Conservation (phyloP, 2,888 invertebrate genomes). For the Seira sanloemensis region DNA sequence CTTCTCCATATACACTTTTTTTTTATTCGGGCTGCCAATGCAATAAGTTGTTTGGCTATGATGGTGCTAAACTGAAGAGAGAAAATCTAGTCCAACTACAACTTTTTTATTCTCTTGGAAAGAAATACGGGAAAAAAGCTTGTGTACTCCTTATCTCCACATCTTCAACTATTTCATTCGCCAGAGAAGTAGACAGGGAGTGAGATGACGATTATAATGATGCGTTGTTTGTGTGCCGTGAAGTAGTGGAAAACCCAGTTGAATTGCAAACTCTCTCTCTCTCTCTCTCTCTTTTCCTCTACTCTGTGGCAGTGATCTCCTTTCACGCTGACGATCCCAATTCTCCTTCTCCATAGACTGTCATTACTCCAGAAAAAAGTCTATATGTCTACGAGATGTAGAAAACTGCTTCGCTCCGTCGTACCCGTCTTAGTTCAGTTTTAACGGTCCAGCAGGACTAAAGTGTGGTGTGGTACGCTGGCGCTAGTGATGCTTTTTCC, state of each 20-base stretch:
- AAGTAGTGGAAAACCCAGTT: conserved; percentile 30
- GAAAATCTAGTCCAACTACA: conserved; percentile 38
- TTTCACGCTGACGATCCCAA: not conserved
- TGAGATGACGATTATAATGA: no score
- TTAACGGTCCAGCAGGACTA: conserved; percentile 32
- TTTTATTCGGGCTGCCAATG: no score
- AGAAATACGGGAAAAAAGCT: no score
- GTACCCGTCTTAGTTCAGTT: conserved; percentile 18
- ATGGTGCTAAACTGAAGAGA: not conserved
- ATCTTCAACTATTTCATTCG: conserved; percentile 10
- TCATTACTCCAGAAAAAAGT: not conserved
- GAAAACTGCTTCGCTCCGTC: not conserved
- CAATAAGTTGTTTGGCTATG: not conserved
- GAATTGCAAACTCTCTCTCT: conserved; percentile 25
- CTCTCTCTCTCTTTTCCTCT: no score
- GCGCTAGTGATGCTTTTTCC: not conserved
- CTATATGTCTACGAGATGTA: not conserved
- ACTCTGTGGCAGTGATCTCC: not conserved
- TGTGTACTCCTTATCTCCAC: no score
- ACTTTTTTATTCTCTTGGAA: no score
- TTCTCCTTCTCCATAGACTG: not conserved
- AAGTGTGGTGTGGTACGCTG: not conserved
- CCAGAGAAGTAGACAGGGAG: no score
- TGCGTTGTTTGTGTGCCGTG: no score
- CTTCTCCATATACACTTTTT: not conserved